Conservation (phyloP, 2,888 invertebrate species). For the Ditylenchus weischeri region DNA sequence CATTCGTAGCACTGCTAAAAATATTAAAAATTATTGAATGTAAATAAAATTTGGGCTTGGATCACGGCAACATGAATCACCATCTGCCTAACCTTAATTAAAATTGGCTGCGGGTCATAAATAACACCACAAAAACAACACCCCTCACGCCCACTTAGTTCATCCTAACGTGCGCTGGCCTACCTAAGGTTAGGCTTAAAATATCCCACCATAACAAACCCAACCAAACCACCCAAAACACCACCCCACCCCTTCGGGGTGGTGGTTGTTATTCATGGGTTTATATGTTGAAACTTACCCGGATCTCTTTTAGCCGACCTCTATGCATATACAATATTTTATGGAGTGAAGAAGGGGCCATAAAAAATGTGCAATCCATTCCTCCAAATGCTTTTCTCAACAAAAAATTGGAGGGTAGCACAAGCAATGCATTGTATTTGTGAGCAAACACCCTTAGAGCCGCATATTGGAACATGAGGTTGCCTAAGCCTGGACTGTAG, state of each 20-base stretch:
- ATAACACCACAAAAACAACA: too few species aligned
- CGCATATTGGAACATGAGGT: constrained; percentile 56
- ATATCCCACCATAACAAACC: too few species aligned
- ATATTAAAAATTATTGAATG: not conserved
- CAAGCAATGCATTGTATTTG: constrained; percentile 34
- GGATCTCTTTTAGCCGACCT: constrained; percentile 9
- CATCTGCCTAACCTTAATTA: too few species aligned
- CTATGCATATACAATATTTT: constrained; percentile 9
- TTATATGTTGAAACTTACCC: constrained; percentile 5
- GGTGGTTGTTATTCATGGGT: too few species aligned
- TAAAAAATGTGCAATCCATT: constrained; percentile 23
- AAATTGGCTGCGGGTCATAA: too few species aligned
- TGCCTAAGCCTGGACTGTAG: constrained; percentile 49
- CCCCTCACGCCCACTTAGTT: too few species aligned
- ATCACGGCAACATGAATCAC: too few species aligned
- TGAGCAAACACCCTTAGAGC: constrained; percentile 41
- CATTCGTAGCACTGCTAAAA: constrained; percentile 2
- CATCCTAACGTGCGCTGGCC: too few species aligned
- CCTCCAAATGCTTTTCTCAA: constrained; percentile 36
- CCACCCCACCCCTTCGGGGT: too few species aligned
- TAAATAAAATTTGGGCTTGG: too few species aligned
- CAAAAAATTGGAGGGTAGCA: constrained; percentile 41
- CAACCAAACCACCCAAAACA: too few species aligned
- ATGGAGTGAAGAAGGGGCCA: constrained; percentile 13
- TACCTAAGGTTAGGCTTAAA: too few species aligned